Conservation (phyloP, 2,113 vertebrate genomes). For the Chaetodon trifascialis region DNA sequence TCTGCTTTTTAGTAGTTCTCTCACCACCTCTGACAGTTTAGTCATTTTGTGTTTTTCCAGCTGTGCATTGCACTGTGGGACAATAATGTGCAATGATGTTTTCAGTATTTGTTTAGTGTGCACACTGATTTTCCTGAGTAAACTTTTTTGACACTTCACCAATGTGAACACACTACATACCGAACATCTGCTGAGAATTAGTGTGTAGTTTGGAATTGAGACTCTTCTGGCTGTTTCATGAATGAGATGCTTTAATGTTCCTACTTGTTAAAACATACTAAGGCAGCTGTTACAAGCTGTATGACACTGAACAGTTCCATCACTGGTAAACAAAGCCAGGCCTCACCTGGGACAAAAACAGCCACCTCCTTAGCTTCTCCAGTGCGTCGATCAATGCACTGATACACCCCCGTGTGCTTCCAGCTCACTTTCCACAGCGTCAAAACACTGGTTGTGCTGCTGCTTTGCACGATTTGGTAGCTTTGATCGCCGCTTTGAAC, state of each 20-base stretch:
- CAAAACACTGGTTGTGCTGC: slow-evolving; percentile 81
- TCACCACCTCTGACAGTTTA: not conserved
- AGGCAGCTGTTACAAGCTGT: not conserved
- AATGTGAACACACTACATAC: not conserved
- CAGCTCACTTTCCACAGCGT: slow-evolving; percentile 86
- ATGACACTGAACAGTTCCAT: not conserved
- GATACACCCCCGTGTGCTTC: slow-evolving; percentile 89
- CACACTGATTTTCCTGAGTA: not conserved
- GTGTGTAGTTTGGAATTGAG: not conserved
- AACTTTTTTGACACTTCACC: not conserved
- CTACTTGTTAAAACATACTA: not conserved
- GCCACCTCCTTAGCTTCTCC: slow-evolving; percentile 83
- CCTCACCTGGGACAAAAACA: slow-evolving; percentile 93
- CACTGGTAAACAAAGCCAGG: not conserved
- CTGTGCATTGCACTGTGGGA: not conserved
- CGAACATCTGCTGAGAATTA: not conserved
- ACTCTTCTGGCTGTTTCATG: not conserved
- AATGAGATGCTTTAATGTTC: not conserved
- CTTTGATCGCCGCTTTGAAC: slow-evolving; percentile 24
- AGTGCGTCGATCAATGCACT: slow-evolving; percentile 78
- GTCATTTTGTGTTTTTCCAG: not conserved
- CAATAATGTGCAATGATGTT: not conserved
- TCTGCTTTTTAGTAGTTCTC: not conserved
- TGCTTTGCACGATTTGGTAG: slow-evolving; percentile 26
- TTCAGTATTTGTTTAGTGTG: not conserved